Evolutionary conservation across 2,888 invertebrate genomes (phyloP).

Genomic region (Mystacides longicornis): DNA sequence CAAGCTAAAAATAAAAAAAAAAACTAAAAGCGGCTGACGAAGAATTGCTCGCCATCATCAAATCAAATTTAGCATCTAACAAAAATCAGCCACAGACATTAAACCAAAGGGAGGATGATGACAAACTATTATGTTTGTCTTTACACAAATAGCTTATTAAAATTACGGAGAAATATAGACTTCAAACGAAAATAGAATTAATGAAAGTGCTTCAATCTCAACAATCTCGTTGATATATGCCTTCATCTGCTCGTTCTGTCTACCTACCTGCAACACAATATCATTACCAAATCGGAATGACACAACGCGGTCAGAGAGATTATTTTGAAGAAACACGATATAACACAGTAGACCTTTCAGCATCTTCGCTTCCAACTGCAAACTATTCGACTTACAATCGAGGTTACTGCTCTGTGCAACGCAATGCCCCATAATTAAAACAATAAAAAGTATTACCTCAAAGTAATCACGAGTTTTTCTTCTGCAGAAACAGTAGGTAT

Average conservation of each 20-base stretch:
- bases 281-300: not conserved
- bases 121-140: conserved; percentile 3
- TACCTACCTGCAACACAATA: conserved; percentile 1
- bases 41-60: conserved; percentile 3
- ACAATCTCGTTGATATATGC: not conserved
- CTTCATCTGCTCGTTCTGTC: not conserved
- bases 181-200: conserved; percentile 4
- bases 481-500: conserved; percentile 5
- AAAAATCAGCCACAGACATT: conserved; percentile 2
- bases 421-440: not conserved
- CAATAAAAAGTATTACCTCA: conserved; percentile 1
- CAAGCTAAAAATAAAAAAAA: too few relatives aligned
- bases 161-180: not conserved
- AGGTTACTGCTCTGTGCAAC: not conserved
- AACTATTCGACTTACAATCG: not conserved
- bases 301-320: conserved; percentile 1
- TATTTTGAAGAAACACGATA: not conserved
- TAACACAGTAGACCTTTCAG: not conserved
- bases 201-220: conserved; percentile 3
- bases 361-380: not conserved
- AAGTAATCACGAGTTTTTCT: conserved; percentile 6
- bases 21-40: too few relatives aligned
- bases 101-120: conserved; percentile 1
- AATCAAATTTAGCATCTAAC: not conserved
- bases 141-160: not conserved